Conservation (phyloP, 1,140 invertebrate genomes). For the Hermatobates lingyangjiaoensis region DNA sequence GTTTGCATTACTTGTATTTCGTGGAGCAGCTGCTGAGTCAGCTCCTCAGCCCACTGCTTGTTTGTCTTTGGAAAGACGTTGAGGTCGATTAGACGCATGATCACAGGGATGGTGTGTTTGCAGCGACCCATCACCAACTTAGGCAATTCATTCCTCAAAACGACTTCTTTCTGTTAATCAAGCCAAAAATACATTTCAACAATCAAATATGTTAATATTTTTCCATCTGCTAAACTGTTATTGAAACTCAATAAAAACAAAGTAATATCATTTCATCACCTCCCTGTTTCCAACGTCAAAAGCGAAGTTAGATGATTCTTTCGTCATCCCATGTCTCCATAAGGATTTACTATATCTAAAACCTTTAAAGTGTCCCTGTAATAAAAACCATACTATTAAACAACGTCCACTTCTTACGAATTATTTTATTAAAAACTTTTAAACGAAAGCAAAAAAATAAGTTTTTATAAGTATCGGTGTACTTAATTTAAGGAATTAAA, state of each 20-base stretch:
- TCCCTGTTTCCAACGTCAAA: constrained; percentile 37
- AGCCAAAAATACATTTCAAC: constrained; percentile 1
- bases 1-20: constrained; percentile 32
- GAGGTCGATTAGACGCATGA: constrained; percentile 42
- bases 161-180: constrained; percentile 21
- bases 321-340: constrained; percentile 55
- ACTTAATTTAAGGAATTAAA: no score
- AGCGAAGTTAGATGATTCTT: constrained; percentile 42
- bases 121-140: constrained; percentile 36
- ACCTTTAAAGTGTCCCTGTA: constrained; percentile 31
- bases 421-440: no score
- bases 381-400: no score
- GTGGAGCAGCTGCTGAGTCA: constrained; percentile 34
- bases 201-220: not conserved
- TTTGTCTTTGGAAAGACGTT: constrained; percentile 40
- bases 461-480: no score
- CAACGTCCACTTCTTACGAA: no score
- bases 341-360: constrained; percentile 40
- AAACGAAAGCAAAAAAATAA: no score
- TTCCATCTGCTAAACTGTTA: not conserved
- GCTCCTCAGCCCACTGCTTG: constrained; percentile 35
- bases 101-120: constrained; percentile 40
- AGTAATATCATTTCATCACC: constrained; percentile 20
- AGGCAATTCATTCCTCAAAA: constrained; percentile 30
- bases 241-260: no score